Evolutionary conservation across 2,888 invertebrate genomes (phyloP).

Genomic region (Lamellibrachia satsuma): DNA sequence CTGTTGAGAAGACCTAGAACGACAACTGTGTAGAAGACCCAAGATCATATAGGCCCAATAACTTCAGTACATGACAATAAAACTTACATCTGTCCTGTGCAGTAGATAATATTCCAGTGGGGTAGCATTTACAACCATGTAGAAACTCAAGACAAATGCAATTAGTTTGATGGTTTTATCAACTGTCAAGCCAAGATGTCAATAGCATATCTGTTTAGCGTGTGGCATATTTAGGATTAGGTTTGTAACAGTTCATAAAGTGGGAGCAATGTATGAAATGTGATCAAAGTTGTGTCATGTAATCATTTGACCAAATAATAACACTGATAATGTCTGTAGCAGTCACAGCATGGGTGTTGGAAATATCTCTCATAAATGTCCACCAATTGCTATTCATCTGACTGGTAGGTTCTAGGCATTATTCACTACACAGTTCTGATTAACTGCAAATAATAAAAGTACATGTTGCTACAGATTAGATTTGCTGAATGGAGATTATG

Average conservation of each 20-base stretch:
- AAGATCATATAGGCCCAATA: neutral
- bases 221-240: neutral
- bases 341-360: neutral
- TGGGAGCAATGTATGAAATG: neutral
- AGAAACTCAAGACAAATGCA: neutral
- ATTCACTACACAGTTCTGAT: neutral
- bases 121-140: neutral
- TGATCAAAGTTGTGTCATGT: neutral
- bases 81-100: neutral
- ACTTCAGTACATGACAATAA: neutral
- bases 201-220: neutral
- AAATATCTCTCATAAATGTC: neutral
- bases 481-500: neutral
- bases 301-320: slow-evolving; percentile 1
- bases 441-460: neutral
- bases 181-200: slow-evolving; percentile 10
- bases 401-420: neutral
- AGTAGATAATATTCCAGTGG: neutral
- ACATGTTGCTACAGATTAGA: neutral
- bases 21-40: neutral
- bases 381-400: neutral
- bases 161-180: neutral
- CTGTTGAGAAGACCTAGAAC: neutral
- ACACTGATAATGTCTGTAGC: neutral
- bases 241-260: slow-evolving; percentile 4